phyloP scores from a whole-genome alignment of 2,113 vertebrate species.

The Vanacampus margaritifer region DNA sequence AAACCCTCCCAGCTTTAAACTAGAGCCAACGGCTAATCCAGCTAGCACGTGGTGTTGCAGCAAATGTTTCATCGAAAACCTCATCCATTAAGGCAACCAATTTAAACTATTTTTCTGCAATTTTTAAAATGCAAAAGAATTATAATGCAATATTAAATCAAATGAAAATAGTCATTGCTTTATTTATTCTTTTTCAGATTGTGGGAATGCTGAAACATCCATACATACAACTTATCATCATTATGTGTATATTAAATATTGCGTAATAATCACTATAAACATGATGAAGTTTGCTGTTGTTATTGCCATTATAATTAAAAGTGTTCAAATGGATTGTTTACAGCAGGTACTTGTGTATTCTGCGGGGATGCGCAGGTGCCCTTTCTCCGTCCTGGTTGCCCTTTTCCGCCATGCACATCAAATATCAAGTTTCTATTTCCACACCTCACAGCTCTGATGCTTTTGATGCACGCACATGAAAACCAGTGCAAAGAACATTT shows the following conservation, averaged over 20 bases:
- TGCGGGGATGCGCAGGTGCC: constrained; percentile 5
- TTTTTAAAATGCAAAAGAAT: not conserved
- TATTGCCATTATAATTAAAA: not conserved
- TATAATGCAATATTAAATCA: too few relatives aligned
- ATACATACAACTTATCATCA: too few relatives aligned
- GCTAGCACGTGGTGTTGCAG: not conserved
- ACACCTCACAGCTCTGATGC: constrained; percentile 7
- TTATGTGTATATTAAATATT: too few relatives aligned
- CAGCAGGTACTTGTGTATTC: not conserved
- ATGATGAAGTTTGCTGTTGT: not conserved
- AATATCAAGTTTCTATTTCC: constrained; percentile 39
- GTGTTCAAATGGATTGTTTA: not conserved
- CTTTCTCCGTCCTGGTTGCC: constrained; percentile 20
- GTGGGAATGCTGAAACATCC: too few relatives aligned
- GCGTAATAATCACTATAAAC: too few relatives aligned
- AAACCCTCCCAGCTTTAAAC: not conserved
- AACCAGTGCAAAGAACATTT: constrained; percentile 13
- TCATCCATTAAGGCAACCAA: not conserved
- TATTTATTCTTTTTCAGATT: too few relatives aligned
- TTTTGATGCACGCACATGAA: constrained; percentile 17
- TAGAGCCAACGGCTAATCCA: not conserved
- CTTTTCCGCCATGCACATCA: constrained; percentile 27
- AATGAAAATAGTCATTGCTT: too few relatives aligned
- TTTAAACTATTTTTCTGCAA: not conserved
- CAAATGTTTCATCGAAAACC: not conserved